A percentile compares a stretch with the other conserved stretches of the same genome.
Conservation (phyloP, 2,888 invertebrate genomes). For the Podabrus alpinus region DNA sequence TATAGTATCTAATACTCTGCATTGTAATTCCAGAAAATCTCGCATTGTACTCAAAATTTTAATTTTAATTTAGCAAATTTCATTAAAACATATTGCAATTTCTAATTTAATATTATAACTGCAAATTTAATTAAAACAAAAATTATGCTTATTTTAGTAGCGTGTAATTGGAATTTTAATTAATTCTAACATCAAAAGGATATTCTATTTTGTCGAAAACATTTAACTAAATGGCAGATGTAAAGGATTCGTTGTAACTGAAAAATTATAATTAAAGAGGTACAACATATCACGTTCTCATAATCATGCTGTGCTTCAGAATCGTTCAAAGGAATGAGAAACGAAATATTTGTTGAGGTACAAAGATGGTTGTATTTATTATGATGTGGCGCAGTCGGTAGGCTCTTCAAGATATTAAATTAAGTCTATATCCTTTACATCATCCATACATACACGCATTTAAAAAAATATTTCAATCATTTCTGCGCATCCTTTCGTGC, state of each 20-base stretch:
- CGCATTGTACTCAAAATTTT: too few species aligned
- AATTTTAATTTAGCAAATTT: too few species aligned
- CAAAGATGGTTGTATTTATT: not conserved
- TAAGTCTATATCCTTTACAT: too few species aligned
- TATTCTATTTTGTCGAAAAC: not conserved
- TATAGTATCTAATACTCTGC: too few species aligned
- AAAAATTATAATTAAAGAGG: not conserved
- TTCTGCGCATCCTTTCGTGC: not conserved
- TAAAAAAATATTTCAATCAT: too few species aligned
- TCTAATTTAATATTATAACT: not conserved
- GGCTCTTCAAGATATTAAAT: not conserved
- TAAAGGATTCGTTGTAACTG: not conserved
- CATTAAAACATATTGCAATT: not conserved
- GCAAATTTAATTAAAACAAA: not conserved
- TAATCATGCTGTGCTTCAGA: not conserved
- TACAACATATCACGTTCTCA: not conserved
- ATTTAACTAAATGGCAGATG: not conserved
- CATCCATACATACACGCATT: too few species aligned
- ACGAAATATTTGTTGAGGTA: not conserved
- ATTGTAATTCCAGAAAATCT: not conserved
- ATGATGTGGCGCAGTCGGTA: not conserved
- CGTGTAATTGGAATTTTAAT: not conserved
- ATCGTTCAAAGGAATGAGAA: not conserved
- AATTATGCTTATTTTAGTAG: not conserved
- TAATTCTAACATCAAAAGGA: not conserved